These are phyloP conservation scores for Myxocyprinus asiaticus DNA, from an alignment of 2,113 vertebrate species.

Conservation along the genomic window DNA sequence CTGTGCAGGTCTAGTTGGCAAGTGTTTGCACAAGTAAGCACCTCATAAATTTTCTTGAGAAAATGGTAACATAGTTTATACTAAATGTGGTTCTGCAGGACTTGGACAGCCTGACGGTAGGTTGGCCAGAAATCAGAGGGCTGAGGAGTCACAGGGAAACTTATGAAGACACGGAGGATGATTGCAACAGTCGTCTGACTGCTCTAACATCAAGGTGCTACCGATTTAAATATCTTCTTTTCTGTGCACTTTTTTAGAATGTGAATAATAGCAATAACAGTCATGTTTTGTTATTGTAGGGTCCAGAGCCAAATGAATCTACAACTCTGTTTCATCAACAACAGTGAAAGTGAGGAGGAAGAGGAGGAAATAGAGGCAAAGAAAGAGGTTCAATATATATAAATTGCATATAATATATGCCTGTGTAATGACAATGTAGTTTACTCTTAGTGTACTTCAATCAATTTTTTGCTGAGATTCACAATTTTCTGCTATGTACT, in stretches of 20 bases:
- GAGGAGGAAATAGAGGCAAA: constrained; percentile 56
- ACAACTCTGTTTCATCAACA: constrained; percentile 78
- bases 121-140: constrained; percentile 62
- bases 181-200: constrained; percentile 68
- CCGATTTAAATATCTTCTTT: background rate
- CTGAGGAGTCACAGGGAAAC: constrained; percentile 55
- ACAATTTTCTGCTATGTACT: background rate
- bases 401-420: constrained; percentile 11
- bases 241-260: background rate
- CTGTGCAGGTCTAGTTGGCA: no score
- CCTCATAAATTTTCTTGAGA: no score
- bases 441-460: background rate
- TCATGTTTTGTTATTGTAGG: constrained; percentile 51
- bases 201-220: constrained; percentile 73
- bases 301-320: constrained; percentile 73
- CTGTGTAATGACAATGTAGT: background rate
- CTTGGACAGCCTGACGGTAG: constrained; percentile 12
- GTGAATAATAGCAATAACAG: background rate
- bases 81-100: constrained; percentile 19
- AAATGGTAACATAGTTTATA: no score
- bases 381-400: constrained; percentile 57
- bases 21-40: no score
- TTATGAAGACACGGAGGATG: constrained; percentile 68
- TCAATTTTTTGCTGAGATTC: background rate
- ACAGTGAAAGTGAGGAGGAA: constrained; percentile 74